Evolutionary conservation across 2,113 vertebrate genomes (phyloP).

Genomic region (Stercorarius parasiticus): DNA sequence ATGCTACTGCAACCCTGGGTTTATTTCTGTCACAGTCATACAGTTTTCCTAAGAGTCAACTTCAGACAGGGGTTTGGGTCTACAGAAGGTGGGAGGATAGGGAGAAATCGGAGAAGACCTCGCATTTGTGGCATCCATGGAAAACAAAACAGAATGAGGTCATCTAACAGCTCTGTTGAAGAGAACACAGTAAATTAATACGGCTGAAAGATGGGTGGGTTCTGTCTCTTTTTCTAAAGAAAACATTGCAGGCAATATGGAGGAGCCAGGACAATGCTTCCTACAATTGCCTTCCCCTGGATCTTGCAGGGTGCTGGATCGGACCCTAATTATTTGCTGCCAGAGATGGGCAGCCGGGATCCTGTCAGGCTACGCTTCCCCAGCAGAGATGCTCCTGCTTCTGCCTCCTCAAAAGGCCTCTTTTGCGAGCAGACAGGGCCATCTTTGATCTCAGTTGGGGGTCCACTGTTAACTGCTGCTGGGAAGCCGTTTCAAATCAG

Average conservation of each 20-base stretch:
- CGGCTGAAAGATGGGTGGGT: rapidly evolving
- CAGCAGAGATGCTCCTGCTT: neutral
- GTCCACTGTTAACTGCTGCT: constrained; percentile 19
- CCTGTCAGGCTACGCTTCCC: neutral
- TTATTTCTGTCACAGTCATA: neutral
- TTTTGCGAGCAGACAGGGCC: neutral
- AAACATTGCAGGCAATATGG: neutral
- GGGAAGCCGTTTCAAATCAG: constrained; percentile 51
- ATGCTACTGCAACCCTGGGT: neutral
- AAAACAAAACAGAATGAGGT: neutral
- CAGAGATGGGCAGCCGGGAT: neutral
- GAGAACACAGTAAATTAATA: neutral
- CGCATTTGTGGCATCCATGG: rapidly evolving
- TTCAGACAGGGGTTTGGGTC: rapidly evolving
- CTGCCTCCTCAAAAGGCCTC: neutral
- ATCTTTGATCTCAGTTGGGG: constrained; percentile 40
- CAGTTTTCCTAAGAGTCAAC: neutral
- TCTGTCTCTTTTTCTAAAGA: neutral
- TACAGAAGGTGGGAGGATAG: no score
- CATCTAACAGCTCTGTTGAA: neutral
- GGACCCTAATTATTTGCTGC: neutral
- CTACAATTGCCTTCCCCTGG: no score
- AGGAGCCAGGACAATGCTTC: rapidly evolving
- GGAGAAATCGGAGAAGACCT: neutral
- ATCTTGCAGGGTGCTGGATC: neutral